Evolutionary conservation across 1,140 invertebrate species (phyloP).

Genomic region (Bombyx mandarina): DNA sequence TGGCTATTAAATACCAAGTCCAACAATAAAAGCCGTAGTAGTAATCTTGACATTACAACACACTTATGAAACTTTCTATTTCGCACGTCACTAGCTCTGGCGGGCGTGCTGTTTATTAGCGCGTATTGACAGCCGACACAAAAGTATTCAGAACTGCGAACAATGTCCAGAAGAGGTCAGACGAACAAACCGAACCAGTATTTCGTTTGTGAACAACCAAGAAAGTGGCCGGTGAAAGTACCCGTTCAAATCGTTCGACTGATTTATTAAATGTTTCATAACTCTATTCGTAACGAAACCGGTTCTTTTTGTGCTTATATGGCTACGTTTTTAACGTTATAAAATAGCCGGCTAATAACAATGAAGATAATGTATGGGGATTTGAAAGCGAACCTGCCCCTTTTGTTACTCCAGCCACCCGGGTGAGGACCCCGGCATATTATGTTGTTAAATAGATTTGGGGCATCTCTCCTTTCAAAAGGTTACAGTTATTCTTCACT

Average conservation of each 20-base stretch:
- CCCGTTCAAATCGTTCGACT: constrained; percentile 44
- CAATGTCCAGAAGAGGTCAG: constrained; percentile 43
- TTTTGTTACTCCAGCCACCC: constrained; percentile 28
- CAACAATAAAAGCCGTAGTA: neutral
- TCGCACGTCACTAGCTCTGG: constrained; percentile 24
- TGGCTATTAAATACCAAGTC: no score
- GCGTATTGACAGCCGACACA: constrained; percentile 25
- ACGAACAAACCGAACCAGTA: constrained; percentile 42
- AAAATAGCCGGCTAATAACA: constrained; percentile 23
- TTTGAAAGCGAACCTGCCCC: constrained; percentile 37
- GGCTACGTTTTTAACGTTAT: neutral
- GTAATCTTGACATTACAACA: constrained; percentile 3
- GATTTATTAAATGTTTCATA: constrained; percentile 56
- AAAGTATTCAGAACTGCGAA: constrained; percentile 27
- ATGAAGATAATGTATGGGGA: constrained; percentile 19
- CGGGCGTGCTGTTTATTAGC: constrained; percentile 22
- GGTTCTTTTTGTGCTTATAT: constrained; percentile 28
- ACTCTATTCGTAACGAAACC: constrained; percentile 48
- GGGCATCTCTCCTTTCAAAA: neutral
- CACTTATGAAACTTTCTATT: constrained; percentile 19
- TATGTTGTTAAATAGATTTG: neutral
- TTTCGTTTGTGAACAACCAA: constrained; percentile 33
- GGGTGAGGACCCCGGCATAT: constrained; percentile 23
- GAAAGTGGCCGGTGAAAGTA: constrained; percentile 63
- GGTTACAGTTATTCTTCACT: constrained; percentile 2